Percentiles rank a stretch among this genome's conserved stretches.
Evolutionary conservation across 2,797 vertebrate genomes (phyloP).

Genomic region (Phylloscopus collybita): DNA sequence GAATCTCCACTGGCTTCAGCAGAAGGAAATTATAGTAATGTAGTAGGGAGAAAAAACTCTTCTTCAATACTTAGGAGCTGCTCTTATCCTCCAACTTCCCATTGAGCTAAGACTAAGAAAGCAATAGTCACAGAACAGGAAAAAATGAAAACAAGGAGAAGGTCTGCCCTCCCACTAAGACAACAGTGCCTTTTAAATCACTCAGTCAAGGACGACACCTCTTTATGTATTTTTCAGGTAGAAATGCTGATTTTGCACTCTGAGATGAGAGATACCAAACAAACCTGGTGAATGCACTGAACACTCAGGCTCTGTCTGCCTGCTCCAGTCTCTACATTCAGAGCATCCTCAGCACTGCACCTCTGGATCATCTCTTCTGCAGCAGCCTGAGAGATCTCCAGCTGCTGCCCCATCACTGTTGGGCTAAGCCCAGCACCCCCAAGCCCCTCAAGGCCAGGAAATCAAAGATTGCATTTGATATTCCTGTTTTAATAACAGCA

Average conservation of each 20-base stretch:
- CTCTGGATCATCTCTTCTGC: not conserved
- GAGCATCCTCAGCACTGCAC: fast-evolving
- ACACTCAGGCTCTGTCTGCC: too few species aligned
- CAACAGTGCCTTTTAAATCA: not conserved
- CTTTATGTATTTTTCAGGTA: not conserved
- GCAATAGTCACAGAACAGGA: not conserved
- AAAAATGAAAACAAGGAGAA: not conserved
- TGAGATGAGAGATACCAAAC: fast-evolving
- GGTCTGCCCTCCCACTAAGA: not conserved
- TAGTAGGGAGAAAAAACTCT: not conserved
- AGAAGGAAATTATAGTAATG: not conserved
- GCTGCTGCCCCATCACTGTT: not conserved
- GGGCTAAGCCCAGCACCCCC: not conserved
- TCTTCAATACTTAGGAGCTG: not conserved
- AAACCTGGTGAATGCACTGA: fast-evolving
- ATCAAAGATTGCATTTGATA: not conserved
- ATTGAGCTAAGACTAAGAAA: not conserved
- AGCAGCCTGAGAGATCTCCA: not conserved
- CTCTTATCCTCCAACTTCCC: not conserved
- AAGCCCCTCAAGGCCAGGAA: not conserved
- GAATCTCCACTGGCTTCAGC: not conserved
- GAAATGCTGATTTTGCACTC: not conserved
- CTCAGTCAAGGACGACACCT: not conserved
- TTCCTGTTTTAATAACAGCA: not conserved
- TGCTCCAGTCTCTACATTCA: fast-evolving